Base-by-base conservation (phyloP, 2,797 vertebrate genomes). In the Alca torda region DNA sequence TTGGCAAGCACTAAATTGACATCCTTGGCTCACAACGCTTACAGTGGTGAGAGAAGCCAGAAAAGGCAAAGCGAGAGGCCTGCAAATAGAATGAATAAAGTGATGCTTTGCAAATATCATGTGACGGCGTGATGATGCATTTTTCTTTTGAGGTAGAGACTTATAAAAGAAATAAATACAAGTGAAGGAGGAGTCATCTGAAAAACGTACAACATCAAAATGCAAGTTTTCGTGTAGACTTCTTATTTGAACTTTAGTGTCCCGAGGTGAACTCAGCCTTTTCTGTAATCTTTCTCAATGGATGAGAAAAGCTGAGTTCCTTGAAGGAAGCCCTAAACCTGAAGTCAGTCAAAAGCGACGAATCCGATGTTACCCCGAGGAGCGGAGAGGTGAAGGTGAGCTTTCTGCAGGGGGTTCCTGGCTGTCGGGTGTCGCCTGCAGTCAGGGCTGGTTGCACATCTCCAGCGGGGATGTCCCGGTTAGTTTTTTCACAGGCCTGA, bases 21-120 rank as follows among this genome's bases (percentile, higher is more conserved):
- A 5, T 46, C 60, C 37, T 82, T 74, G 41, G 15, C n/a, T 80
- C 81, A 45, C 31, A 70, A 23, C 0, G 12, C 10, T 75, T 31
- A 24, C 48, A 80, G 78, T 56, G 84, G 21, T 75, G 64, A 84
- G 65, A 65, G 39, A 74, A 89, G 41, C 41, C 80, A 87, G 63
- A 60, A 50, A 39, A 88, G 63, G 45, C n/a, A 70, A 75, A 81
- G 45, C 33, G 60, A 68, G 53, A 53, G 87, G 17, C 23, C 8
- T 48, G 10, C 35, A 69, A 76, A 46, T 53, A 84, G 64, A 69
- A 76, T 89, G 31, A 93, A 92, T 91, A 90, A 93, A 96, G n/a
- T 33, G 20, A 75, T 87, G 60, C 63, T 90, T 93, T 92, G 25
- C 31, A 92, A 92, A 70, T 92, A 56, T 9, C 60, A 31, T 69